A percentile compares a stretch with the other conserved stretches of the same genome.
Conservation (phyloP, 2,888 invertebrate species). For the Torymus tubicola region DNA sequence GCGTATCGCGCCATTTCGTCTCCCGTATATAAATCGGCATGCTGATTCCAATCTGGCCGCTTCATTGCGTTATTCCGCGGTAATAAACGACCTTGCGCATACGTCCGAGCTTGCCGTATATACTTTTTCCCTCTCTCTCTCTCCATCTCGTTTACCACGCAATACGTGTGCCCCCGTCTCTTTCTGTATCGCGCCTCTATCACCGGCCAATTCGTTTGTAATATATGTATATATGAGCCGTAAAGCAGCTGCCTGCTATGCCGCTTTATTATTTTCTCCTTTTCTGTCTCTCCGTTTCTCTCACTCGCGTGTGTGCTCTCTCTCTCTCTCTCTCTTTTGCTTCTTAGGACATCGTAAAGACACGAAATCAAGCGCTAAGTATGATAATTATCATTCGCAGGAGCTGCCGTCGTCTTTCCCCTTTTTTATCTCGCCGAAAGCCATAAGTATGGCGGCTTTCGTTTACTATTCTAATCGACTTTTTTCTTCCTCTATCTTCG, state of each 20-base stretch:
- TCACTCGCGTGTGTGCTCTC: background rate
- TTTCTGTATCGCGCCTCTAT: constrained; percentile 6
- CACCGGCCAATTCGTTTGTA: constrained; percentile 35
- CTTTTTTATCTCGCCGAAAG: constrained; percentile 3
- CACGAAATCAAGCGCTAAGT: constrained; percentile 36
- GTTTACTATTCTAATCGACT: background rate
- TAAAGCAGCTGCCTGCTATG: constrained; percentile 10
- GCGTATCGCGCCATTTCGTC: constrained; percentile 11
- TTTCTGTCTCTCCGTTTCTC: background rate
- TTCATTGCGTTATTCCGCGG: constrained; percentile 29
- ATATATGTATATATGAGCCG: constrained; percentile 28
- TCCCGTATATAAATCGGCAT: constrained; percentile 35
- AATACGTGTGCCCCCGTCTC: background rate
- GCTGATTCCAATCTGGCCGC: constrained; percentile 38
- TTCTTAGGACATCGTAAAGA: constrained; percentile 19
- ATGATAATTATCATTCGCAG: constrained; percentile 34
- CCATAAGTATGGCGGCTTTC: background rate
- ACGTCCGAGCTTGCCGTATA: background rate
- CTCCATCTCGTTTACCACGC: background rate
- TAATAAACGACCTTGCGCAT: constrained; percentile 32
- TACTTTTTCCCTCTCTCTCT: background rate
- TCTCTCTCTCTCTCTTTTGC: background rate
- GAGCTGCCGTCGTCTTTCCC: too few species aligned
- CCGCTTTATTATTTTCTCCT: background rate
- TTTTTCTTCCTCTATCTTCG: background rate